A percentile compares a stretch with the other conserved stretches of the same genome.
Conservation (phyloP, 2,888 invertebrate species). For the Sipha maydis region DNA sequence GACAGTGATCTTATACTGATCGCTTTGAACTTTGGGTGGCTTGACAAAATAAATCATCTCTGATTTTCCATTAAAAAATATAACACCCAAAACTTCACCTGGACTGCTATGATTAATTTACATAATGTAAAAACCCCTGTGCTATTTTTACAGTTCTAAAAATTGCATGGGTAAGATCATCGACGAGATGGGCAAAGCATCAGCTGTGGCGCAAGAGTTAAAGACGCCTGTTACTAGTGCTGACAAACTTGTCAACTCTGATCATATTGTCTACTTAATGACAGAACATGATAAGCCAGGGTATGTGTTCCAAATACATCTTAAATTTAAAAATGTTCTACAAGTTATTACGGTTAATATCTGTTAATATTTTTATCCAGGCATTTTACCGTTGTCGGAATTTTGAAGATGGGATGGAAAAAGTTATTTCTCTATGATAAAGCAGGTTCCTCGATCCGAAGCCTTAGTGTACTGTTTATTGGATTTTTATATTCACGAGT, state of each 20-base stretch:
- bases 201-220: conserved; percentile 80
- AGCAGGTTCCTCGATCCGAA: conserved; percentile 77
- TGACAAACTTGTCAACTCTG: conserved; percentile 74
- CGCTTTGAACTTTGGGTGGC: too few relatives aligned
- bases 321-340: too few relatives aligned
- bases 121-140: too few relatives aligned
- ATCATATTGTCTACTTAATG: conserved; percentile 72
- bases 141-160: background rate
- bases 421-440: conserved; percentile 86
- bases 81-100: too few relatives aligned
- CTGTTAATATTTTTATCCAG: conserved; percentile 13
- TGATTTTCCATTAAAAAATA: too few relatives aligned
- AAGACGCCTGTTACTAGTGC: conserved; percentile 79
- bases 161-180: conserved; percentile 68
- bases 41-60: too few relatives aligned
- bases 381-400: conserved; percentile 74
- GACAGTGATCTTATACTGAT: too few relatives aligned
- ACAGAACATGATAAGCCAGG: conserved; percentile 67
- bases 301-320: background rate
- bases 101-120: too few relatives aligned
- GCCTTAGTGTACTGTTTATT: conserved; percentile 86
- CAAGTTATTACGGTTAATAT: background rate
- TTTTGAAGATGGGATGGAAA: conserved; percentile 90
- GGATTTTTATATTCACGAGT: conserved; percentile 91
- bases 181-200: conserved; percentile 78